phyloP scores from a whole-genome alignment of 2,888 invertebrate species.

The Pammene aurita region DNA sequence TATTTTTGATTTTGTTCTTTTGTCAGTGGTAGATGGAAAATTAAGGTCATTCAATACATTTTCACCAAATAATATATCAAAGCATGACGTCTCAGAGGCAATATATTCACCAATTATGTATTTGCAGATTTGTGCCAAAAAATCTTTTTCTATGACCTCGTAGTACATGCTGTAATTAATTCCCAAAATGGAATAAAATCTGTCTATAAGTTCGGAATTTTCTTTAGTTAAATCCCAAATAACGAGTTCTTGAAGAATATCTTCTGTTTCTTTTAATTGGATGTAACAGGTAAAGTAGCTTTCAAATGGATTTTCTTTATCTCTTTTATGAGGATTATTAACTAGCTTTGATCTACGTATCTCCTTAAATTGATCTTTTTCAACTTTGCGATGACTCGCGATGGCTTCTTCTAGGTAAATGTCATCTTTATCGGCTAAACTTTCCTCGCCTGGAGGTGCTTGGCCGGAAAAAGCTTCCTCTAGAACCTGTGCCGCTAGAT shows the following conservation, averaged over 20 bases:
- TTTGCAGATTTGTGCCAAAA: conserved; percentile 78
- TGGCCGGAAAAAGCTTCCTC: conserved; percentile 84
- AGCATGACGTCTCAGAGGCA: conserved; percentile 60
- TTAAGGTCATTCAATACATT: conserved; percentile 66
- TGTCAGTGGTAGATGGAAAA: conserved; percentile 66
- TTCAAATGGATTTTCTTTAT: conserved; percentile 64
- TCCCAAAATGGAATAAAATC: conserved; percentile 83
- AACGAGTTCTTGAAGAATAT: conserved; percentile 69
- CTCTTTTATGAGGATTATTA: conserved; percentile 75
- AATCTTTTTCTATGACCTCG: conserved; percentile 78
- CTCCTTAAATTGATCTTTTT: conserved; percentile 64
- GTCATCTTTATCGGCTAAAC: conserved; percentile 67
- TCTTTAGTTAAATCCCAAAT: conserved; percentile 72
- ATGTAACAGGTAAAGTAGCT: conserved; percentile 85
- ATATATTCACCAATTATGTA: conserved; percentile 73
- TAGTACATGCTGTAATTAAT: conserved; percentile 85
- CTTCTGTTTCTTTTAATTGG: conserved; percentile 70
- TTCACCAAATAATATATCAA: conserved; percentile 70
- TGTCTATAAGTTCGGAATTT: conserved; percentile 79
- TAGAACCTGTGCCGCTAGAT: conserved; percentile 82
- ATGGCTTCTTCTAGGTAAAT: conserved; percentile 73
- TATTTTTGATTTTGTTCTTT: conserved; percentile 66
- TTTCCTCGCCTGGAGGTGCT: conserved; percentile 69
- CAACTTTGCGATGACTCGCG: conserved; percentile 65
- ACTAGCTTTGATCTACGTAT: conserved; percentile 79